Conservation (phyloP, 1,140 invertebrate species). For the Acromyrmex charruanus region DNA sequence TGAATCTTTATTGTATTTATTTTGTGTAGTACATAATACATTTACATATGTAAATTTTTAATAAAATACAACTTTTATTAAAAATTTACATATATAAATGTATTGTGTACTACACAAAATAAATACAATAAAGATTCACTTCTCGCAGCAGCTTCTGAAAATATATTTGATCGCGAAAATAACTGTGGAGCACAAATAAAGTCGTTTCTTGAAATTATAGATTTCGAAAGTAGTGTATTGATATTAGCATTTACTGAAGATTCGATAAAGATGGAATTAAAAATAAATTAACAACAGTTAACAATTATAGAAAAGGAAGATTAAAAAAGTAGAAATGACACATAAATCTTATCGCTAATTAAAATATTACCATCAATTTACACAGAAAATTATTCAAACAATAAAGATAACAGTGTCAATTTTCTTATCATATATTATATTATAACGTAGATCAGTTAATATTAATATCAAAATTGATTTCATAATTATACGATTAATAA, state of each 20-base stretch:
- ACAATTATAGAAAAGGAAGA: neutral
- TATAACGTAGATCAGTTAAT: neutral
- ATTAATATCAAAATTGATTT: conserved; percentile 1
- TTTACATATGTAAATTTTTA: too few species aligned
- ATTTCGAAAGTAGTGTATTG: neutral
- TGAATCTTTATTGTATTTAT: too few species aligned
- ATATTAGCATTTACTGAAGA: neutral
- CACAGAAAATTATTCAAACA: neutral
- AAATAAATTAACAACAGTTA: neutral
- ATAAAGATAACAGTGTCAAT: neutral
- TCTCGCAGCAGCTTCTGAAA: neutral
- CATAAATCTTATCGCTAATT: neutral
- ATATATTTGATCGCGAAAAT: neutral
- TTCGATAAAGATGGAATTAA: neutral
- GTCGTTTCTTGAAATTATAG: neutral
- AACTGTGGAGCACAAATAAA: neutral
- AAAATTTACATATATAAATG: neutral
- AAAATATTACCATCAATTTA: conserved; percentile 7
- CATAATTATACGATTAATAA: conserved; percentile 9
- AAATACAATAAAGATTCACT: neutral
- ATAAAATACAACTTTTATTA: neutral
- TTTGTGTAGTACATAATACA: too few species aligned
- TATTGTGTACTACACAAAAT: too few species aligned
- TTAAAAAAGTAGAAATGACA: neutral
- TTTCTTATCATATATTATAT: neutral